These are phyloP conservation scores for Catotricha subobsoleta DNA, from an alignment of 2,888 invertebrate species.

Conservation along the genomic window DNA sequence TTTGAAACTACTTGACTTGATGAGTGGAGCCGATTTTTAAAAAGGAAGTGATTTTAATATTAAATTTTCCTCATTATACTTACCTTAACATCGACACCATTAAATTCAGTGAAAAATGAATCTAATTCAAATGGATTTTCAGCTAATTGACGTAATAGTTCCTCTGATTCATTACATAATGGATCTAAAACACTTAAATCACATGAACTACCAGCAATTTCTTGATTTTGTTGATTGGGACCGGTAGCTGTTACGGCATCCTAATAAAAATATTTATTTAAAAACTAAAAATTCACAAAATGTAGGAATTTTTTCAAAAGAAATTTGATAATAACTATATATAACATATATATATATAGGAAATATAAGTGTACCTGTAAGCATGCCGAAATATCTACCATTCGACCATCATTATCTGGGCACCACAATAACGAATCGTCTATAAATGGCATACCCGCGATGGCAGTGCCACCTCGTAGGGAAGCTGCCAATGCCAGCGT, in stretches of 20 bases:
- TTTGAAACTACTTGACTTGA: too few species aligned
- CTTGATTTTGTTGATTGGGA: conserved; percentile 12
- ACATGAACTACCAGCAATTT: conserved; percentile 18
- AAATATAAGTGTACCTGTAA: conserved; percentile 51
- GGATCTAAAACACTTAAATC: conserved; percentile 25
- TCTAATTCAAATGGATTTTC: conserved; percentile 78
- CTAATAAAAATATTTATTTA: neutral
- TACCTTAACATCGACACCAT: conserved; percentile 55
- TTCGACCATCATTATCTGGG: conserved; percentile 87
- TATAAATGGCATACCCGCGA: conserved; percentile 83
- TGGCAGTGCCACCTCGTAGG: conserved; percentile 30
- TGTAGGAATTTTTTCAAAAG: neutral
- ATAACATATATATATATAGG: too few species aligned
- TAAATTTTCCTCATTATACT: conserved; percentile 12
- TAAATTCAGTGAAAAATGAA: conserved; percentile 60
- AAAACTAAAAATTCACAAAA: neutral
- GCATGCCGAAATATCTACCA: conserved; percentile 79
- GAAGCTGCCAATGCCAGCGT: conserved; percentile 25
- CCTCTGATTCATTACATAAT: conserved; percentile 47
- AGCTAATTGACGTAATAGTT: conserved; percentile 62
- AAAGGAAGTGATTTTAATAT: neutral
- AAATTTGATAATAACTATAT: neutral
- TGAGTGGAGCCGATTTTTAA: neutral
- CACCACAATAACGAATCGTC: conserved; percentile 90
- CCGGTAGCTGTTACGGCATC: conserved; percentile 2